Conservation (phyloP, 2,888 invertebrate species). For the Dysmachus trigonus region DNA sequence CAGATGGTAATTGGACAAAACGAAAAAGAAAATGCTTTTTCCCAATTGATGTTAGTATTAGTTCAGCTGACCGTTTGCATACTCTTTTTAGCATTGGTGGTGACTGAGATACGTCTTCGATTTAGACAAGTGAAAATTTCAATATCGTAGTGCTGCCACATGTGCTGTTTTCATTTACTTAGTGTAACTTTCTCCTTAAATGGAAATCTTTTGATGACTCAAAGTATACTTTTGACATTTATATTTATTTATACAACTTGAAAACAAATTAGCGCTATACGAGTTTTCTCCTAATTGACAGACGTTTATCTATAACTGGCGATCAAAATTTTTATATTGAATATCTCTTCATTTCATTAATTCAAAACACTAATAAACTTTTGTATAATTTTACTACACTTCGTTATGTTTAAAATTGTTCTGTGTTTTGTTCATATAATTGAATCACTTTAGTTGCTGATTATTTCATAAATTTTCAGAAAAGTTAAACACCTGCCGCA, state of each 20-base stretch:
- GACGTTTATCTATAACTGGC: too few relatives aligned
- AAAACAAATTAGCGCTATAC: too few relatives aligned
- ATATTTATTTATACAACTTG: background rate
- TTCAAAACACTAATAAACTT: too few relatives aligned
- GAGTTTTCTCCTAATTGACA: too few relatives aligned
- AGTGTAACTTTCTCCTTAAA: background rate
- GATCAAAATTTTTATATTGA: too few relatives aligned
- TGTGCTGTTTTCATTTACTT: background rate
- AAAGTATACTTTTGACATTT: background rate
- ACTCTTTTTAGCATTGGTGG: background rate
- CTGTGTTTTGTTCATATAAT: too few relatives aligned
- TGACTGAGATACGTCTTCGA: background rate
- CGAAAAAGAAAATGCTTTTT: background rate
- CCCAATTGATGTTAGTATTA: background rate
- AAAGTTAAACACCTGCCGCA: too few relatives aligned
- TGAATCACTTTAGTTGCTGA: too few relatives aligned
- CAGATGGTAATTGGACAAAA: background rate
- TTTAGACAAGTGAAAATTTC: background rate
- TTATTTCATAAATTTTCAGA: too few relatives aligned
- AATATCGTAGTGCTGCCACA: background rate
- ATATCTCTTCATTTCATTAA: too few relatives aligned
- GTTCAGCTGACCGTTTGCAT: background rate
- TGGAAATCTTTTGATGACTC: background rate
- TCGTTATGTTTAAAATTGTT: too few relatives aligned
- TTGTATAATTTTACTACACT: too few relatives aligned